A percentile compares a stretch with the other conserved stretches of the same genome.
Evolutionary conservation across 2,797 vertebrate genomes (phyloP).

Genomic region (Phyllotis vaccarum): DNA sequence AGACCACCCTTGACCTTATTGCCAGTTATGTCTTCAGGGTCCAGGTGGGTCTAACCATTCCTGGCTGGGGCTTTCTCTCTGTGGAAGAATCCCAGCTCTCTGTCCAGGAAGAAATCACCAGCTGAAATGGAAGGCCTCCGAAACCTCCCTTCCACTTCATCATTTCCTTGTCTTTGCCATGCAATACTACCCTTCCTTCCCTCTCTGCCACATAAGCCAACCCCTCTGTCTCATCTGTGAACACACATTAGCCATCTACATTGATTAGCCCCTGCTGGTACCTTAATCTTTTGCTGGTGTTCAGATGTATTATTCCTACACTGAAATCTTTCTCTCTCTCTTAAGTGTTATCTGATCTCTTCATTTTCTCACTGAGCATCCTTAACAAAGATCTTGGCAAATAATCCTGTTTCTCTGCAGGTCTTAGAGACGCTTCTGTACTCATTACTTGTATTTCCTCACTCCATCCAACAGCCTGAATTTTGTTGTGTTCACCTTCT

Average conservation of each 20-base stretch:
- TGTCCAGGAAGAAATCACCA: background rate
- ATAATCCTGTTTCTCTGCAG: background rate
- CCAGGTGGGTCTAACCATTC: background rate
- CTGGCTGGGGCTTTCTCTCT: background rate
- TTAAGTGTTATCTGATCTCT: background rate
- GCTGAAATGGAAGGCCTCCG: background rate
- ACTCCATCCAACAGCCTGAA: background rate
- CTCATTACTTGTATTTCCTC: background rate
- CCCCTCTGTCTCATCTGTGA: background rate
- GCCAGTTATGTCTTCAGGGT: background rate
- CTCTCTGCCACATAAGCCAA: background rate
- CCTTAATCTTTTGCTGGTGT: background rate
- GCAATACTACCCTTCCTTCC: background rate
- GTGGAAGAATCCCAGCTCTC: background rate
- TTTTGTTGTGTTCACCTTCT: background rate
- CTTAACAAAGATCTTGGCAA: background rate
- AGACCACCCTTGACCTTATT: background rate
- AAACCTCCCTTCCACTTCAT: background rate
- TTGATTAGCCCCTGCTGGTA: background rate
- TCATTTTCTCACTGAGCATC: background rate
- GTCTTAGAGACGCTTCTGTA: background rate
- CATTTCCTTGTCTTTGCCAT: conserved; percentile 24
- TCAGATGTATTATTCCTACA: background rate
- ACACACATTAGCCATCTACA: background rate
- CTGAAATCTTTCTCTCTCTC: background rate